A percentile compares a stretch with the other conserved stretches of the same genome.
Evolutionary conservation across 2,113 vertebrate genomes (phyloP).

Genomic region (Cephalopterus ornatus): DNA sequence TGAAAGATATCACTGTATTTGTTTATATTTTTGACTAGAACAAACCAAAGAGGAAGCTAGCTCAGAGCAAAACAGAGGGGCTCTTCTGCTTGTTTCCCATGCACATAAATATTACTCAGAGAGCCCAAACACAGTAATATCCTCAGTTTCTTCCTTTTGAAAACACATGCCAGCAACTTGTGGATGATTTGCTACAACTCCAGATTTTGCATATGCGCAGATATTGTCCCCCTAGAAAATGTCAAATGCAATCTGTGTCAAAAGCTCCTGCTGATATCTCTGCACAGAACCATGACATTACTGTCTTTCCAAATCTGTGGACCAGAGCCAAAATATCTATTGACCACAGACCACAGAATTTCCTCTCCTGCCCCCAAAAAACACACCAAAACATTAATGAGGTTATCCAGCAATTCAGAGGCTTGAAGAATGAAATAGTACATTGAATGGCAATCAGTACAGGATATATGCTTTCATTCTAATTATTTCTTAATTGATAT

Average conservation of each 20-base stretch:
- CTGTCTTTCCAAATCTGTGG: not conserved
- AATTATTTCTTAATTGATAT: not conserved
- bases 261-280: not conserved
- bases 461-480: not conserved
- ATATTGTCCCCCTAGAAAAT: not conserved
- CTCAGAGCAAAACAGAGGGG: rapidly evolving
- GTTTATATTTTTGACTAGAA: not conserved
- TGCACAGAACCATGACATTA: not conserved
- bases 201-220: not conserved
- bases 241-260: not conserved
- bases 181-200: not conserved
- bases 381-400: not conserved
- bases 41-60: not conserved
- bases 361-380: not conserved
- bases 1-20: not conserved
- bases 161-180: not conserved
- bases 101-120: not conserved
- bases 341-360: not conserved
- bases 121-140: not conserved
- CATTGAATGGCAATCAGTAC: not conserved
- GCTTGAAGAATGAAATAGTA: not conserved
- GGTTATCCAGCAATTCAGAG: not conserved
- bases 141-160: not conserved
- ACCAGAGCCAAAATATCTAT: too few species aligned
- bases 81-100: not conserved